Percentiles rank a stretch among this genome's conserved stretches.
Conservation (phyloP, 2,113 vertebrate genomes). For the Maylandia zebra region DNA sequence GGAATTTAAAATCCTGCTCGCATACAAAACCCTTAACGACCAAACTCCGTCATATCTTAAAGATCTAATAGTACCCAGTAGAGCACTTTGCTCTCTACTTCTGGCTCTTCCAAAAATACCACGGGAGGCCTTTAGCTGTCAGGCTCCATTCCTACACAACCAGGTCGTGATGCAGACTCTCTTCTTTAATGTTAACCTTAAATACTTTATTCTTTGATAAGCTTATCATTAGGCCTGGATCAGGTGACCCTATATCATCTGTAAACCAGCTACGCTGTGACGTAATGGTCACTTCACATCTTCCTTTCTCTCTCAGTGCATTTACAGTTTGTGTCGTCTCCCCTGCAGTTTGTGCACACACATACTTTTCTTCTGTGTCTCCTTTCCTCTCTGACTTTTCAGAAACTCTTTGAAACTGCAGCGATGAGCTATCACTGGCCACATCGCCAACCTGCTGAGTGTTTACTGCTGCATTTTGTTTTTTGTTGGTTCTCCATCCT, state of each 20-base stretch:
- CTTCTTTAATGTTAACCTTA: not conserved
- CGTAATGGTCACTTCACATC: not conserved
- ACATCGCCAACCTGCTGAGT: not conserved
- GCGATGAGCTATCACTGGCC: not conserved
- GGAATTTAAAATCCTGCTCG: not conserved
- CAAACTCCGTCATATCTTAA: not conserved
- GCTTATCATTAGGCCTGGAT: not conserved
- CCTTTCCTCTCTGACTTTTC: not conserved
- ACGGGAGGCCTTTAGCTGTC: not conserved
- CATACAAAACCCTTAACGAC: not conserved
- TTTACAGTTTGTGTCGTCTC: not conserved
- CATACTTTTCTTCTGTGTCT: not conserved
- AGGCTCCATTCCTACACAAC: not conserved
- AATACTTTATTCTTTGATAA: not conserved
- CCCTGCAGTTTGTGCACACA: not conserved
- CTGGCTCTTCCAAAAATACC: not conserved
- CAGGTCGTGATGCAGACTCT: not conserved
- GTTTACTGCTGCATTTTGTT: not conserved
- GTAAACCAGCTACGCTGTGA: not conserved
- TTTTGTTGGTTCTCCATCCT: not conserved
- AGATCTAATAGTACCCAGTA: not conserved
- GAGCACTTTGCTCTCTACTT: not conserved
- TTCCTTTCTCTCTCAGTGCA: not conserved
- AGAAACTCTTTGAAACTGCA: not conserved
- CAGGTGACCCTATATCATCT: not conserved